These are phyloP conservation scores for Propsilocerus akamusi DNA, from an alignment of 1,140 invertebrate species.

Conservation along the genomic window DNA sequence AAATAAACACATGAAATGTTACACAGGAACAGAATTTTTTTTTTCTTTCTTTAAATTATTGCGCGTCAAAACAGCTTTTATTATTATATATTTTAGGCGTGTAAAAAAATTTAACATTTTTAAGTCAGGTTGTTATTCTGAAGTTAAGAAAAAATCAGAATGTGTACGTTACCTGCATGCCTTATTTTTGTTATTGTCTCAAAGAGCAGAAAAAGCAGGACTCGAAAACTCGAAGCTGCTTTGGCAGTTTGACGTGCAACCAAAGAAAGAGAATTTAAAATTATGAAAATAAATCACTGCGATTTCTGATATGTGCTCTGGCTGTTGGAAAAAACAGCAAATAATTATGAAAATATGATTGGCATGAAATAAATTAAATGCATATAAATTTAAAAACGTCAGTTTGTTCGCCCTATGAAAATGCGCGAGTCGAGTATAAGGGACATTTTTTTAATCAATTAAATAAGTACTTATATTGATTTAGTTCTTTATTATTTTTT, in stretches of 20 bases:
- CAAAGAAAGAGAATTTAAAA: not conserved
- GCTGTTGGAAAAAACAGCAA: not conserved
- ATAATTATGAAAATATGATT: conserved; percentile 3
- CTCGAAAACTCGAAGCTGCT: too few relatives aligned
- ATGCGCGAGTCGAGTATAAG: too few relatives aligned
- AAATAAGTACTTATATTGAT: too few relatives aligned
- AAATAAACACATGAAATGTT: too few relatives aligned
- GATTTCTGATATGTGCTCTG: not conserved
- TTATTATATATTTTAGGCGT: too few relatives aligned
- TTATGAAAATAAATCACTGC: conserved; percentile 1
- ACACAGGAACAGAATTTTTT: not conserved
- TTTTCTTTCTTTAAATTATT: not conserved
- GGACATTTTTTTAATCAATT: too few relatives aligned
- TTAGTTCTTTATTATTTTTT: too few relatives aligned
- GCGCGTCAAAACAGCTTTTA: too few relatives aligned
- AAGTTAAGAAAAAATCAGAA: not conserved
- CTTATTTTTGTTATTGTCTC: too few relatives aligned
- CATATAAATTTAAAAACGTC: conserved; percentile 3
- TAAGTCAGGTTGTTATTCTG: not conserved
- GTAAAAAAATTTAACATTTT: conserved; percentile 1
- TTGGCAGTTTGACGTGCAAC: not conserved
- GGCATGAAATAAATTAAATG: conserved; percentile 2
- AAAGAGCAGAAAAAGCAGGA: too few relatives aligned
- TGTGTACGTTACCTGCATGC: conserved; percentile 2
- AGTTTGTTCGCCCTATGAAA: too few relatives aligned